Conservation (phyloP, 2,113 vertebrate genomes). For the Isichthys henryi region DNA sequence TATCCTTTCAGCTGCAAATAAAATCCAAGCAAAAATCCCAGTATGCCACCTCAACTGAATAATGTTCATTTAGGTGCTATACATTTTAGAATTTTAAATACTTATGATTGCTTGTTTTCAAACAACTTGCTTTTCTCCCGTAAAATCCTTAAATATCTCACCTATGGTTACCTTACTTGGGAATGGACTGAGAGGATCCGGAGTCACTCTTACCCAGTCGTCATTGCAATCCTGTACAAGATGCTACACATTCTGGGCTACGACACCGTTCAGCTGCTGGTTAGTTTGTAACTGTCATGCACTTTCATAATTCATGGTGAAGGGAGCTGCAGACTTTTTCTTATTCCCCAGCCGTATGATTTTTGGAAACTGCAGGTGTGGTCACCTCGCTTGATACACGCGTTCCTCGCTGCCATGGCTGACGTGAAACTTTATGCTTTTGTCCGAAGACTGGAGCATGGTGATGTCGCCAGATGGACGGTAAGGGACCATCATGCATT, state of each 20-base stretch:
- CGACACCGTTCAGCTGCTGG: conserved; percentile 74
- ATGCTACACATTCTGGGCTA: conserved; percentile 63
- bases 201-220: conserved; percentile 77
- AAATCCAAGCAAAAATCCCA: background rate
- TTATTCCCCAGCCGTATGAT: background rate
- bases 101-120: background rate
- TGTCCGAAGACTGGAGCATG: conserved; percentile 60
- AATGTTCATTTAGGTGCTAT: background rate
- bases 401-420: conserved; percentile 73
- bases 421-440: conserved; percentile 79
- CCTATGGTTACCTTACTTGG: conserved; percentile 89
- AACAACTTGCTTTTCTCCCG: background rate
- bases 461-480: conserved; percentile 71
- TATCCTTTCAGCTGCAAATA: conserved; percentile 70
- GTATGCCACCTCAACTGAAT: background rate
- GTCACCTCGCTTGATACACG: conserved; percentile 76
- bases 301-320: background rate
- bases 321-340: background rate
- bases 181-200: conserved; percentile 82
- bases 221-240: conserved; percentile 83
- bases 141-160: conserved; percentile 57
- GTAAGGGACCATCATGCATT: conserved; percentile 51
- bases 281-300: conserved; percentile 46
- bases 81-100: background rate
- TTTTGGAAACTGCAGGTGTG: conserved; percentile 66